Evolutionary conservation across 2,113 vertebrate species (phyloP).

Genomic region (Empidonax alnorum): DNA sequence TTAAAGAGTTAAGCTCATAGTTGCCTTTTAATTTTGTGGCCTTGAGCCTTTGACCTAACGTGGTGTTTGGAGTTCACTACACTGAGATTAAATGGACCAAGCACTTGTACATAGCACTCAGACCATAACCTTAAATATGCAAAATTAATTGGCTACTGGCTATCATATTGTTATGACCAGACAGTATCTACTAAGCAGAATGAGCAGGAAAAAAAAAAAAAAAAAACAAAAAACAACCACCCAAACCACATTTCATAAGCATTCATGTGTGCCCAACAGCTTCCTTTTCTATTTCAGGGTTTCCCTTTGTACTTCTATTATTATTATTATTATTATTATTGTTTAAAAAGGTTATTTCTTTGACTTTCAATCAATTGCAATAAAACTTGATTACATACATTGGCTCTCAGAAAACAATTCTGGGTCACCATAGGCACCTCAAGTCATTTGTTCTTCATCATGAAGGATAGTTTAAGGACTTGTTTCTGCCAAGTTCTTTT

Average conservation of each 20-base stretch:
- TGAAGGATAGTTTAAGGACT: conserved; percentile 71
- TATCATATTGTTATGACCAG: conserved; percentile 50
- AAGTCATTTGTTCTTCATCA: conserved; percentile 66
- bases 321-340: neutral
- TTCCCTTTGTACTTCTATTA: neutral
- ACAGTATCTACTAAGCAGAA: conserved; percentile 23
- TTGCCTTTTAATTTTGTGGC: conserved; percentile 69
- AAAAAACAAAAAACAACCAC: neutral
- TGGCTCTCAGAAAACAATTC: conserved; percentile 62
- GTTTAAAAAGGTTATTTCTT: conserved; percentile 31
- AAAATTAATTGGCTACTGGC: conserved; percentile 61
- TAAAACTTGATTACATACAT: conserved; percentile 69
- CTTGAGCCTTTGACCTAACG: conserved; percentile 68
- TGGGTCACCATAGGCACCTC: conserved; percentile 66
- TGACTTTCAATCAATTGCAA: conserved; percentile 53
- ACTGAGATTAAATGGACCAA: conserved; percentile 61
- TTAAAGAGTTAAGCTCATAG: conserved; percentile 51
- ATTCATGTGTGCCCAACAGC: neutral
- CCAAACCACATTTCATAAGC: neutral
- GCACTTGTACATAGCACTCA: conserved; percentile 31
- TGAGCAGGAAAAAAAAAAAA: neutral
- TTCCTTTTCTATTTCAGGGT: conserved; percentile 25
- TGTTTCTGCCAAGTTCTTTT: conserved; percentile 71
- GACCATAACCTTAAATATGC: conserved; percentile 64
- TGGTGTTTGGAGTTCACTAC: conserved; percentile 39